Evolutionary conservation across 2,888 invertebrate genomes (phyloP).

Genomic region (Drosophila melanosoma): DNA sequence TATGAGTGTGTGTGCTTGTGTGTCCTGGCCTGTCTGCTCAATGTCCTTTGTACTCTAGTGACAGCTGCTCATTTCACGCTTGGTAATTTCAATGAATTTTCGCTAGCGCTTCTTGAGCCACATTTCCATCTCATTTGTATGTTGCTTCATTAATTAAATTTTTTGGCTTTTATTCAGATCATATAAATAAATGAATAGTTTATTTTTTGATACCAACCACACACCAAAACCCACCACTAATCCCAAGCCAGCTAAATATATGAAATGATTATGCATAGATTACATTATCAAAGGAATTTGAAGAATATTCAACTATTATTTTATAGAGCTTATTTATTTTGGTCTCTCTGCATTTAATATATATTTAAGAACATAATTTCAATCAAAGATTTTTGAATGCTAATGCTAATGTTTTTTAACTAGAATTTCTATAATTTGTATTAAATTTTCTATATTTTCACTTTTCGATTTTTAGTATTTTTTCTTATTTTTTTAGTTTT

Average conservation of each 20-base stretch:
- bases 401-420: constrained; percentile 9
- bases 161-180: constrained; percentile 39
- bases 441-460: not conserved
- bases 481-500: not conserved
- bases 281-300: not conserved
- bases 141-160: constrained; percentile 72
- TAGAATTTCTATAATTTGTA: not conserved
- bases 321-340: not conserved
- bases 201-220: constrained; percentile 4
- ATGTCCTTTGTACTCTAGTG: constrained; percentile 71
- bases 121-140: constrained; percentile 50
- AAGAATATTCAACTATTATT: not conserved
- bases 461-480: not conserved
- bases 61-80: constrained; percentile 81
- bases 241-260: not conserved
- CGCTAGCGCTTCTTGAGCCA: constrained; percentile 46
- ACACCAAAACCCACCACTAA: not conserved
- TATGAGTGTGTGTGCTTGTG: constrained; percentile 22
- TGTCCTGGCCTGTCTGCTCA: constrained; percentile 52
- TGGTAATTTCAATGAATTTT: constrained; percentile 79
- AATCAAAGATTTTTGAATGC: constrained; percentile 14
- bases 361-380: constrained; percentile 10
- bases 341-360: too few species aligned
- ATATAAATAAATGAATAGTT: constrained; percentile 53
- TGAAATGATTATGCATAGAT: not conserved